A percentile compares a stretch with the other conserved stretches of the same genome.
phyloP scores from a whole-genome alignment of 2,113 vertebrate species.

The Thomomys bottae region DNA sequence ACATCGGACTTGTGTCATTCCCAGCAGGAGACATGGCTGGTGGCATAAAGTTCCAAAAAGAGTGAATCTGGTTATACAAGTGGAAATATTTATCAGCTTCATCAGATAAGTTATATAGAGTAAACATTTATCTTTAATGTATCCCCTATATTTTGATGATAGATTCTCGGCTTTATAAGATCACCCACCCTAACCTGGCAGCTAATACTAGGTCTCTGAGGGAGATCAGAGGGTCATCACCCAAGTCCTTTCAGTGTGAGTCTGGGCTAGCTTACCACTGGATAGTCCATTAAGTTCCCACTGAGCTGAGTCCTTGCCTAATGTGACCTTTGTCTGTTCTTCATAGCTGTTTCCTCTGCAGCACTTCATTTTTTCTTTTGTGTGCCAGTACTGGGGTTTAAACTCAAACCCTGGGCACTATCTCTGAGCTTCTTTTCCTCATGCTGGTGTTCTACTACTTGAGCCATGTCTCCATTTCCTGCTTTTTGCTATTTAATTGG shows the following conservation, averaged over 20 bases:
- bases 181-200: background rate
- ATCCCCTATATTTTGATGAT: background rate
- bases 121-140: conserved; percentile 11
- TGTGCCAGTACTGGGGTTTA: too few relatives aligned
- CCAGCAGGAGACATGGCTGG: background rate
- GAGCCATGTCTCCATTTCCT: too few relatives aligned
- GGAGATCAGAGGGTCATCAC: background rate
- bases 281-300: background rate
- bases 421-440: too few relatives aligned
- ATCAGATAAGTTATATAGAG: background rate
- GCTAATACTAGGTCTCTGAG: background rate
- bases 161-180: conserved; percentile 16
- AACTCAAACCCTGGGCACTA: too few relatives aligned
- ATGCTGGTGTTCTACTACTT: too few relatives aligned
- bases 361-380: background rate
- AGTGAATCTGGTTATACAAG: background rate
- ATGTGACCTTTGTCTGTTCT: background rate
- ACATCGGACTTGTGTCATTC: background rate
- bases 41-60: background rate
- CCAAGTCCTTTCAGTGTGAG: background rate
- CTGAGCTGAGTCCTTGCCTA: background rate
- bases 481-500: too few relatives aligned
- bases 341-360: background rate
- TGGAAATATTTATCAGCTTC: conserved; percentile 34
- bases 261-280: background rate